Evolutionary conservation across 2,113 vertebrate genomes (phyloP), one percentile per base, ranked within the genome.

Genomic region (Zosterops borbonicus): DNA sequence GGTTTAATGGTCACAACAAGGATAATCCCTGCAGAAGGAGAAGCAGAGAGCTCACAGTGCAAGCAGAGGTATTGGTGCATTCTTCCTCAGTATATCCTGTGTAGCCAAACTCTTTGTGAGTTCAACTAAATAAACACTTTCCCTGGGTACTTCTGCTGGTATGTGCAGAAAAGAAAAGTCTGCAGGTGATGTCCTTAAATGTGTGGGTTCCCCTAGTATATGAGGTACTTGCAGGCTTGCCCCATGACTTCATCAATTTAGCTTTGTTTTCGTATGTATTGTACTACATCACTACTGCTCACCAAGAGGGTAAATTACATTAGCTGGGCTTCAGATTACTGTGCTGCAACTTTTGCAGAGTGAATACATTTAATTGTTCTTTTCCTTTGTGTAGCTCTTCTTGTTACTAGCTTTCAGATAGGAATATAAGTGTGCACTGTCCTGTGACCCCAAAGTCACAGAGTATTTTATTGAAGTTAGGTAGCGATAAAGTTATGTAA

Each of bases 1-100:
- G 99, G 99, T 97, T 99, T 99, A 97, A 99, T 99, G 33, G 98
- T 98, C 95, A 99, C 98, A 96, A 99, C 99, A 96, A 99, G 86
- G 86, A 99, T 96, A 60, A 99, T 99, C 62, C 99, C 99, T 99
- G 95, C 47, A 78, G 69, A 68, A 90, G 15, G 2, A 85, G 28
- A 90, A 91, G 50, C 16, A 78, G 95, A 89, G 16, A 60, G 58
- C 16, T 70, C 77, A 71, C 6, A 84, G 19, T 65, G 44, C 53
- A 82, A 95, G 82, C 35, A 80, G 41, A 89, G 23, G 31, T 24
- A 82, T 17, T 47, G 23, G 17, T n/a, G 25, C 21, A 62, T 65
- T 46, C 39, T 56, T 62, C 12, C 58, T 89, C 49, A 37, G 37
- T 20, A 42, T 35, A 42, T 14, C 21, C 35, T 0, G 1, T 31